Percentiles rank a stretch among this genome's conserved stretches.
Conservation (phyloP, 2,888 invertebrate species). For the Macropis europaea region DNA sequence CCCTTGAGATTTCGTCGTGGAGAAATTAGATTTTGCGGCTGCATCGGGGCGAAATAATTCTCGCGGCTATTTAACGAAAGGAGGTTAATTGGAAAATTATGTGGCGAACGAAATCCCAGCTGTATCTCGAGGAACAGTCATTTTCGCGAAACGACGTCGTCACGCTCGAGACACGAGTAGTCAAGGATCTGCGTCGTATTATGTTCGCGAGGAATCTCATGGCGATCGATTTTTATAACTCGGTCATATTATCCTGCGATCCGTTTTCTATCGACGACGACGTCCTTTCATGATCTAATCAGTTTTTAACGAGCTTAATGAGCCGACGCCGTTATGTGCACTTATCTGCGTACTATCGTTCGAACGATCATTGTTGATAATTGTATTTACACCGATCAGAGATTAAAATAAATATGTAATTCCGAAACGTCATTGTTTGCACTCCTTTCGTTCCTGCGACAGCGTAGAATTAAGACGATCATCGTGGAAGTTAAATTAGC, state of each 20-base stretch:
- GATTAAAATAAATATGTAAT: neutral
- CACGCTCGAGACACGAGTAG: neutral
- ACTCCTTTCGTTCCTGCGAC: neutral
- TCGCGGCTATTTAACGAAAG: slow-evolving; percentile 23
- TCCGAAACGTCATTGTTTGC: neutral
- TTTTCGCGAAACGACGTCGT: neutral
- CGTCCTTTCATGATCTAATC: no score
- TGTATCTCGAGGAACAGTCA: neutral
- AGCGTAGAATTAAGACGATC: neutral
- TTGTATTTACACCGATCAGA: neutral
- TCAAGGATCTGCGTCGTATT: neutral
- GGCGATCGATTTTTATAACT: slow-evolving; percentile 11
- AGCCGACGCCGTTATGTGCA: no score
- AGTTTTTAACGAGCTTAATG: no score
- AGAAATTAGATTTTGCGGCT: slow-evolving; percentile 1
- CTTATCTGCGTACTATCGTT: neutral
- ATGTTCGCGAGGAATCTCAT: neutral
- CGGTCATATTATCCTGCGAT: no score
- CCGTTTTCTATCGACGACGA: no score
- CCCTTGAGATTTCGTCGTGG: neutral
- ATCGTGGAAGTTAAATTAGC: slow-evolving; percentile 6
- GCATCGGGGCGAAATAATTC: slow-evolving; percentile 7
- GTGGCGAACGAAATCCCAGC: neutral
- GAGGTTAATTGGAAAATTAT: slow-evolving; percentile 52
- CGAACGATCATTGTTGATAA: neutral